Conservation (phyloP, 1,140 invertebrate genomes). For the Phortica variegata region DNA sequence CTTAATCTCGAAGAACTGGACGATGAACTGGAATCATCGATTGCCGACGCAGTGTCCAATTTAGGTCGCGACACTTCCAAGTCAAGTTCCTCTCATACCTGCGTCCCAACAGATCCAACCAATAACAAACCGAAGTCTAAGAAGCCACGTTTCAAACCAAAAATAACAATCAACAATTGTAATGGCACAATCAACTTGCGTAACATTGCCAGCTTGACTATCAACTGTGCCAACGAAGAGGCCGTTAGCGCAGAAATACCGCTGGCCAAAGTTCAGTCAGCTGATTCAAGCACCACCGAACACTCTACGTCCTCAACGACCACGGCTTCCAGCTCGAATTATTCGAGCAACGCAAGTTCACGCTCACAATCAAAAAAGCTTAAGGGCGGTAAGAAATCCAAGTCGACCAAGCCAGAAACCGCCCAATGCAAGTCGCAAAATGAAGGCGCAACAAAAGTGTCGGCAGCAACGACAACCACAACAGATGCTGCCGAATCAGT, state of each 20-base stretch:
- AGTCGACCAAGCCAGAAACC: conserved; percentile 5
- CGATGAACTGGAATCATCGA: conserved; percentile 50
- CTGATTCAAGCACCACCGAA: conserved; percentile 17
- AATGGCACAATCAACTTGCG: conserved; percentile 53
- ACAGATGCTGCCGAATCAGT: background rate
- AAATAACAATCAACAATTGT: conserved; percentile 56
- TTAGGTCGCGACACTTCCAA: conserved; percentile 24
- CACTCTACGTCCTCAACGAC: conserved; percentile 21
- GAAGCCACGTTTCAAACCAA: conserved; percentile 45
- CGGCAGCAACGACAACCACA: conserved; percentile 11
- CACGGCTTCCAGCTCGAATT: conserved; percentile 39
- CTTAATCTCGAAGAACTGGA: conserved; percentile 47
- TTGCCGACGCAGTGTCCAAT: conserved; percentile 48
- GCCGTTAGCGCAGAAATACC: conserved; percentile 41
- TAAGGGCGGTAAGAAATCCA: conserved; percentile 14
- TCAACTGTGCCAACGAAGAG: conserved; percentile 51
- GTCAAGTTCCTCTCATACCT: conserved; percentile 21
- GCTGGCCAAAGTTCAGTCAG: conserved; percentile 11
- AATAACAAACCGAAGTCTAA: conserved; percentile 25
- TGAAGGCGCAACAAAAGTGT: too few relatives aligned
- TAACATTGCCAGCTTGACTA: conserved; percentile 53
- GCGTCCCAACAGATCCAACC: conserved; percentile 7
- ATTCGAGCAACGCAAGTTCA: conserved; percentile 46
- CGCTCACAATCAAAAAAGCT: conserved; percentile 48
- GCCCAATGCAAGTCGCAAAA: conserved; percentile 7